These are phyloP conservation scores for Istiophorus platypterus DNA, from an alignment of 2,113 vertebrate species.

Conservation along the genomic window DNA sequence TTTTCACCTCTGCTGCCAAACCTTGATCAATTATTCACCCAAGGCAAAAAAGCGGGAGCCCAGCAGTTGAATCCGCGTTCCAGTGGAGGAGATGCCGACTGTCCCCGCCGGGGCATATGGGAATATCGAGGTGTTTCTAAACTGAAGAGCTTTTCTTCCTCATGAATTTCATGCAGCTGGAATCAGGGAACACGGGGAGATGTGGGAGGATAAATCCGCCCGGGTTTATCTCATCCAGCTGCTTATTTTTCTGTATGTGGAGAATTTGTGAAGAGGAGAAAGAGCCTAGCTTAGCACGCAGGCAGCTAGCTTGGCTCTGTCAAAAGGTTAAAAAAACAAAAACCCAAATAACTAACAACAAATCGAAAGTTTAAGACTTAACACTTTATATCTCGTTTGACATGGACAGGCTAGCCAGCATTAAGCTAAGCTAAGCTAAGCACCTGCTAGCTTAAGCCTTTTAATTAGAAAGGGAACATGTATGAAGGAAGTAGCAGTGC, in stretches of 20 bases:
- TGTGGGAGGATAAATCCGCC: neutral
- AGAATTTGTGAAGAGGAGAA: no score
- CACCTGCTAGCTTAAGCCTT: neutral
- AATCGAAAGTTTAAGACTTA: no score
- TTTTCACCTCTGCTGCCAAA: neutral
- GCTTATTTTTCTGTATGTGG: neutral
- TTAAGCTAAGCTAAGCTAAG: neutral
- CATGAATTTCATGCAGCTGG: slow-evolving; percentile 1
- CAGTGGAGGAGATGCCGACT: neutral
- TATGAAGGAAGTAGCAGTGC: no score
- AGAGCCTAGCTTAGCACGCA: no score
- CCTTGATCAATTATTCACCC: no score
- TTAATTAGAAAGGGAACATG: no score
- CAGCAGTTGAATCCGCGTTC: no score
- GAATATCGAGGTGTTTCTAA: slow-evolving; percentile 2
- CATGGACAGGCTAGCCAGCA: neutral
- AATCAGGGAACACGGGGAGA: neutral
- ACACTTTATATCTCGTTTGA: no score
- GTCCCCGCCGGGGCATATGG: neutral
- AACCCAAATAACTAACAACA: no score
- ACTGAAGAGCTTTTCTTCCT: slow-evolving; percentile 3
- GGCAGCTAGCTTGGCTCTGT: neutral
- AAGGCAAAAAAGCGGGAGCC: no score
- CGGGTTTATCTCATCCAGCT: neutral
- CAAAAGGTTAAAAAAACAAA: no score